These are phyloP conservation scores for Ceratosolen fusciceps DNA, from an alignment of 1,140 invertebrate genomes.

Conservation along the genomic window DNA sequence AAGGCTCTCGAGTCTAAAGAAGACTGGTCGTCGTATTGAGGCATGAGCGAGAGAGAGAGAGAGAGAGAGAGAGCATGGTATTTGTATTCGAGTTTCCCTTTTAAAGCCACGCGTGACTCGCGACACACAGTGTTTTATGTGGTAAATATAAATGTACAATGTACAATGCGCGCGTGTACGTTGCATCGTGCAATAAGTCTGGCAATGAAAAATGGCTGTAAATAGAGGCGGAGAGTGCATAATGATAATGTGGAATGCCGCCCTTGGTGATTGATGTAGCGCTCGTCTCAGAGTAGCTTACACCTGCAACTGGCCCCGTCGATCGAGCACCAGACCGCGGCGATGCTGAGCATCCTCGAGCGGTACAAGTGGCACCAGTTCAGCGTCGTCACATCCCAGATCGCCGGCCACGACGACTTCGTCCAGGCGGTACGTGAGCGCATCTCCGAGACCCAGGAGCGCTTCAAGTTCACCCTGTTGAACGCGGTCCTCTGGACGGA, in stretches of 20 bases:
- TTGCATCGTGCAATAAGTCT: too few species aligned
- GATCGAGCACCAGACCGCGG: slow-evolving; percentile 92
- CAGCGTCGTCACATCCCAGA: slow-evolving; percentile 92
- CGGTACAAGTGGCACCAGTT: slow-evolving; percentile 98
- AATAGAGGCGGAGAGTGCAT: neutral
- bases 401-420: slow-evolving; percentile 95
- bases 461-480: slow-evolving; percentile 91
- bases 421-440: slow-evolving; percentile 91
- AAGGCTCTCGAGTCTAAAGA: too few species aligned
- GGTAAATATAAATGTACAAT: too few species aligned
- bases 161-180: too few species aligned
- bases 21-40: too few species aligned
- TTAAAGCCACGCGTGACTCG: too few species aligned
- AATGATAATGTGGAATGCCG: neutral
- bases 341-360: slow-evolving; percentile 93
- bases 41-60: too few species aligned
- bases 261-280: slow-evolving; percentile 49
- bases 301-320: slow-evolving; percentile 93
- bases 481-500: slow-evolving; percentile 86
- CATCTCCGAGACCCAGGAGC: slow-evolving; percentile 86
- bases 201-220: too few species aligned
- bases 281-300: slow-evolving; percentile 86
- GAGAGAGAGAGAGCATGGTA: too few species aligned
- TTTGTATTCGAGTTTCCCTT: too few species aligned
- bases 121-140: too few species aligned